These are phyloP conservation scores for Neocrepidodera transversa DNA, from an alignment of 2,888 invertebrate species.

Conservation along the genomic window DNA sequence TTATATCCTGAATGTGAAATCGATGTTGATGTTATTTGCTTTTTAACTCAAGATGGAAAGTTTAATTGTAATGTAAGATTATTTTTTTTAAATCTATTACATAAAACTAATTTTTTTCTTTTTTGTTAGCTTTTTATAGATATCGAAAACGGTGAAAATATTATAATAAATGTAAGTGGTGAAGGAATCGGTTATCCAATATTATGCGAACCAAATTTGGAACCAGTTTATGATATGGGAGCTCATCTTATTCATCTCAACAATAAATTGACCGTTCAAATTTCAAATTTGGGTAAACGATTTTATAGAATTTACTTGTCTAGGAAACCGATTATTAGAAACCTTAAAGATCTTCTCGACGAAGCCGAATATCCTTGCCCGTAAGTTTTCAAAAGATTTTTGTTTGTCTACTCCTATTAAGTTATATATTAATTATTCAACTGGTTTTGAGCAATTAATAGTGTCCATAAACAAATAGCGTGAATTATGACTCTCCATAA, in stretches of 20 bases:
- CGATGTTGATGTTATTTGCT: neutral
- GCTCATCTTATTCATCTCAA: slow-evolving; percentile 68
- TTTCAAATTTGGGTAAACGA: slow-evolving; percentile 66
- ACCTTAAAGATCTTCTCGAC: slow-evolving; percentile 41
- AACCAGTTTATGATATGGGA: slow-evolving; percentile 67
- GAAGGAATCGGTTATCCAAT: slow-evolving; percentile 73
- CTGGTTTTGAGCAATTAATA: no score
- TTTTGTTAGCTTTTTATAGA: slow-evolving; percentile 38
- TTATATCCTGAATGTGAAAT: slow-evolving; percentile 1
- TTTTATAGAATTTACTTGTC: slow-evolving; percentile 65
- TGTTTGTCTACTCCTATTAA: no score
- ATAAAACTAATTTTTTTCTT: neutral
- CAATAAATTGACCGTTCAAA: slow-evolving; percentile 58
- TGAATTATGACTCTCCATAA: no score
- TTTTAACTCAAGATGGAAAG: slow-evolving; percentile 12
- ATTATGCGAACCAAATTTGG: slow-evolving; percentile 66
- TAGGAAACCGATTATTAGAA: slow-evolving; percentile 44
- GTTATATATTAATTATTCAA: no score
- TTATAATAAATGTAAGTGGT: slow-evolving; percentile 62
- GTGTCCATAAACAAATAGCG: no score
- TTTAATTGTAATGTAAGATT: slow-evolving; percentile 2
- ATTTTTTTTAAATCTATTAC: neutral
- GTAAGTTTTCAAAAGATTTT: no score
- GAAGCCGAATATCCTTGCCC: slow-evolving; percentile 14
- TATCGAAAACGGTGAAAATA: slow-evolving; percentile 57